Percentiles rank a stretch among this genome's conserved stretches.
Evolutionary conservation across 2,888 invertebrate species (phyloP).

Genomic region (Trichopria drosophilae): DNA sequence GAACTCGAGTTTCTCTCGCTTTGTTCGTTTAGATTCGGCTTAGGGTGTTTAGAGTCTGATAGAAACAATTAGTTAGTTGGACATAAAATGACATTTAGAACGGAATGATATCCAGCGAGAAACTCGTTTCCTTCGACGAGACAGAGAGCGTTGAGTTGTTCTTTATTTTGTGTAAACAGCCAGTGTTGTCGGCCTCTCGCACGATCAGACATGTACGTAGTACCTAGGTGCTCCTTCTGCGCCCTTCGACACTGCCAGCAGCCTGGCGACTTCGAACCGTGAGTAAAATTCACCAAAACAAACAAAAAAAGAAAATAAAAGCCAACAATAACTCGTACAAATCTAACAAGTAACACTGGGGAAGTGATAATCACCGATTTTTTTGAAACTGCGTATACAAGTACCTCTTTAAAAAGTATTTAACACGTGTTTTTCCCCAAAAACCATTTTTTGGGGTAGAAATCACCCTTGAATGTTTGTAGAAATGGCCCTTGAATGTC

Average conservation of each 20-base stretch:
- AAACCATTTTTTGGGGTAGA: too few relatives aligned
- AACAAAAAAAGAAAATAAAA: constrained; percentile 28
- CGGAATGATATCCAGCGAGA: constrained; percentile 32
- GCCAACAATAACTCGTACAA: too few relatives aligned
- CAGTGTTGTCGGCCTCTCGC: constrained; percentile 46
- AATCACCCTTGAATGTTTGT: too few relatives aligned
- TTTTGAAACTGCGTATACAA: too few relatives aligned
- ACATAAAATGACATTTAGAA: constrained; percentile 21
- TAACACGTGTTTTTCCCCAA: too few relatives aligned
- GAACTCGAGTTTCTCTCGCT: constrained; percentile 30
- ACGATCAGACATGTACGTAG: constrained; percentile 57
- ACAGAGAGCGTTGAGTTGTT: constrained; percentile 58
- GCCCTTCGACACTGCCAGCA: constrained; percentile 52
- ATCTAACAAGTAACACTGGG: constrained; percentile 14
- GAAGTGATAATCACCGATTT: too few relatives aligned
- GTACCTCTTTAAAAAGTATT: too few relatives aligned
- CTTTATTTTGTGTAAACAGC: constrained; percentile 59
- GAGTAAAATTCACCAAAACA: constrained; percentile 51
- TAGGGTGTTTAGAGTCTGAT: too few relatives aligned
- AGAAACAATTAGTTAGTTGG: too few relatives aligned
- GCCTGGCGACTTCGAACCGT: constrained; percentile 51
- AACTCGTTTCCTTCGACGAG: constrained; percentile 31
- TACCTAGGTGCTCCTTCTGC: constrained; percentile 56
- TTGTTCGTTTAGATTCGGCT: constrained; percentile 24
- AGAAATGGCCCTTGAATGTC: too few relatives aligned